A percentile compares a stretch with the other conserved stretches of the same genome.
Evolutionary conservation across 1,140 invertebrate genomes (phyloP).

Genomic region (Acyrthosiphon pisum): DNA sequence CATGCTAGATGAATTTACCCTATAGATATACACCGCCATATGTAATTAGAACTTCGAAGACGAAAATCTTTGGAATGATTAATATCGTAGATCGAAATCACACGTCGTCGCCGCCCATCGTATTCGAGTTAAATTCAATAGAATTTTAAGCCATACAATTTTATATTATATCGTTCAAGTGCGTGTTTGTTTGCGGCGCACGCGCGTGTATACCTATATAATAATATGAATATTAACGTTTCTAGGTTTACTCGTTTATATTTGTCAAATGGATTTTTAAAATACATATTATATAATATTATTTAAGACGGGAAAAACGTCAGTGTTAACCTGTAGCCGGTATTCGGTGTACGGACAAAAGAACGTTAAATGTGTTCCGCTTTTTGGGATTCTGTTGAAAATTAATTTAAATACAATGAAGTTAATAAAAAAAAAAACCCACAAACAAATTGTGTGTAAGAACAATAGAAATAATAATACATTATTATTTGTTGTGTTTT

Average conservation of each 20-base stretch:
- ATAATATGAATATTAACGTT: neutral
- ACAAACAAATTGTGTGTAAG: neutral
- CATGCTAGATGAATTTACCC: neutral
- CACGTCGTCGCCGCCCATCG: neutral
- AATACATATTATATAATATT: neutral
- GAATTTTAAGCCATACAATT: neutral
- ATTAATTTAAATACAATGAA: slow-evolving; percentile 40
- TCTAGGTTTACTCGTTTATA: neutral
- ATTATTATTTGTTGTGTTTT: neutral
- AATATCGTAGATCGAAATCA: neutral
- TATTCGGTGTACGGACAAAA: neutral
- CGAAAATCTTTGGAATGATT: neutral
- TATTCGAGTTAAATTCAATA: neutral
- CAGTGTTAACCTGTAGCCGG: neutral
- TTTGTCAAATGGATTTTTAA: neutral
- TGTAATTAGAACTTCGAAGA: fast-evolving
- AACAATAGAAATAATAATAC: neutral
- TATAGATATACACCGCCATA: neutral
- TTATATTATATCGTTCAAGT: neutral
- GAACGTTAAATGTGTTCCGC: neutral
- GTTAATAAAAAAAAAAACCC: neutral
- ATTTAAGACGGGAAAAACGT: neutral
- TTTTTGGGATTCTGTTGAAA: neutral
- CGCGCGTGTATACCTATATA: neutral
- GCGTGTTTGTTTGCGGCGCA: neutral